Conservation (phyloP, 2,797 vertebrate genomes). For the Heteromormyrus szaboi region DNA sequence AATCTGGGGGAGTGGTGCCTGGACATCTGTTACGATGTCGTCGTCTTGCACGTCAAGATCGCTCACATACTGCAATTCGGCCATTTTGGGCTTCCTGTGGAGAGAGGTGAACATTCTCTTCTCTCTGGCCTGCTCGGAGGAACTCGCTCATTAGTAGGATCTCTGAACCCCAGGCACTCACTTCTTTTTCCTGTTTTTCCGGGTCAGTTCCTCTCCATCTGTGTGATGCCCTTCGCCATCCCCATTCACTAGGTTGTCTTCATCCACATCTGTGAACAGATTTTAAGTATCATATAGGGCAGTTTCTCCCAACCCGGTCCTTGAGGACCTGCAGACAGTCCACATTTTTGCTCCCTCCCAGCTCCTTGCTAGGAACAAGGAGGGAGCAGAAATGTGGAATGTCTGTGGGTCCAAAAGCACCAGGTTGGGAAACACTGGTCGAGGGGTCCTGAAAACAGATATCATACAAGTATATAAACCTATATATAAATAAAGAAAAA, state of each 20-base stretch:
- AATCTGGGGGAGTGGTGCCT: constrained; percentile 59
- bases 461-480: background rate
- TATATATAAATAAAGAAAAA: background rate
- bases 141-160: background rate
- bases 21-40: constrained; percentile 76
- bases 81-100: constrained; percentile 68
- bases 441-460: background rate
- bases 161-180: constrained; percentile 47
- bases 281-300: background rate
- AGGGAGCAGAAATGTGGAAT: background rate
- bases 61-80: constrained; percentile 57
- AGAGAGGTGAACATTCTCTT: background rate
- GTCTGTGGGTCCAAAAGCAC: background rate
- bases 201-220: constrained; percentile 64
- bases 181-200: constrained; percentile 79
- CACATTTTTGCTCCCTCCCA: background rate
- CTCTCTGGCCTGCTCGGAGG: background rate
- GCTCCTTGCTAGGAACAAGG: background rate
- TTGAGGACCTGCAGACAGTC: background rate
- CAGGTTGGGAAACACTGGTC: background rate
- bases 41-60: constrained; percentile 85
- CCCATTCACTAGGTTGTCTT: constrained; percentile 72
- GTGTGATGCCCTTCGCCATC: constrained; percentile 65
- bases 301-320: background rate
- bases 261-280: constrained; percentile 52